phyloP scores from a whole-genome alignment of 2,113 vertebrate species.

The Tyrannus savana region DNA sequence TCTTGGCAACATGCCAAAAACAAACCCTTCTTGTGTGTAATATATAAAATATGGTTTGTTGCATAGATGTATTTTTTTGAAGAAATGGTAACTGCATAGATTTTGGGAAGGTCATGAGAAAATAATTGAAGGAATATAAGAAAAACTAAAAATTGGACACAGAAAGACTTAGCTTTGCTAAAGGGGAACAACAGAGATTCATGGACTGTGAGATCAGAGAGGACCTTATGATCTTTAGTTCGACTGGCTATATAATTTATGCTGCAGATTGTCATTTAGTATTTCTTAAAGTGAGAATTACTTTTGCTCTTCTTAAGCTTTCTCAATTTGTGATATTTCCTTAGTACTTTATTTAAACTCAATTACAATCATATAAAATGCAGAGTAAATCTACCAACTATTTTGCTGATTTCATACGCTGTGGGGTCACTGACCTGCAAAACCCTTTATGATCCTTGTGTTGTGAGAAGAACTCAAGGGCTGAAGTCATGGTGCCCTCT shows the following conservation, averaged over 20 bases:
- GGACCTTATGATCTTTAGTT: neutral
- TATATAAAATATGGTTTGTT: neutral
- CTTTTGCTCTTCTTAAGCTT: neutral
- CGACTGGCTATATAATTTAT: neutral
- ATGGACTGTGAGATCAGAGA: neutral
- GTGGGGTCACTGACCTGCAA: slow-evolving; percentile 58
- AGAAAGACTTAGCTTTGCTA: neutral
- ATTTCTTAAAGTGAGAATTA: neutral
- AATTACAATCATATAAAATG: slow-evolving; percentile 40
- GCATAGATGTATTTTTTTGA: neutral
- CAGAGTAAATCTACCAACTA: slow-evolving; percentile 15
- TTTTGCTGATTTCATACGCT: slow-evolving; percentile 55
- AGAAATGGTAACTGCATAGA: neutral
- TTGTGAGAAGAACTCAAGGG: slow-evolving; percentile 54
- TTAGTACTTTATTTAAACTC: slow-evolving; percentile 31
- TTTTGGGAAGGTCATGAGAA: neutral
- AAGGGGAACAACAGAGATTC: neutral
- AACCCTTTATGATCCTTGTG: slow-evolving; percentile 58
- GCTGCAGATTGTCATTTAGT: neutral
- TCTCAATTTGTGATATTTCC: neutral
- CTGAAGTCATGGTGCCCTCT: slow-evolving; percentile 27
- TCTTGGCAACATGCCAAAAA: slow-evolving; percentile 39
- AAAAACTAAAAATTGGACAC: neutral
- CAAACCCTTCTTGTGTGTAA: neutral
- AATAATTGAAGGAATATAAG: neutral